A percentile compares a stretch with the other conserved stretches of the same genome.
These are phyloP conservation scores for Acipenser ruthenus DNA, from an alignment of 2,797 vertebrate species.

Conservation along the genomic window DNA sequence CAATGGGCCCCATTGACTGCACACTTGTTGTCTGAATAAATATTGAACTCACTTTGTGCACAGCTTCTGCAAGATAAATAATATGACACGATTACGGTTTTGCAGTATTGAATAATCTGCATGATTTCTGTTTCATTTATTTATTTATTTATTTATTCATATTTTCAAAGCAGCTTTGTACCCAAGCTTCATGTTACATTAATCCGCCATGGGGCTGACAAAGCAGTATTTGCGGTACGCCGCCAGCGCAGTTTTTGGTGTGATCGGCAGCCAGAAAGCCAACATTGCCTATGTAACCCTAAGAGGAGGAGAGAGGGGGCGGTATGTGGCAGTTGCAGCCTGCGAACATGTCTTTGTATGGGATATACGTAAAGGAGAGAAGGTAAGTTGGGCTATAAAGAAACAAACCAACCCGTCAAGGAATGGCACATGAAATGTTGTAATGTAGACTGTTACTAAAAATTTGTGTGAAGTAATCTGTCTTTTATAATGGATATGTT, in stretches of 20 bases:
- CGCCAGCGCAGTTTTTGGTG: slow-evolving; percentile 76
- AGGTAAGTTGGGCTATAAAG: slow-evolving; percentile 56
- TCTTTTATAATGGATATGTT: no score
- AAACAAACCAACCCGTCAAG: no score
- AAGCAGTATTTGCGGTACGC: slow-evolving; percentile 89
- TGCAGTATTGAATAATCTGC: not conserved
- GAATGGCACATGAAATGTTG: no score
- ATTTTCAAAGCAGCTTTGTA: not conserved
- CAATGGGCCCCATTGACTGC: no score
- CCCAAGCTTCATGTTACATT: not conserved
- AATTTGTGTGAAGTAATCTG: no score
- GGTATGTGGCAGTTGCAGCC: slow-evolving; percentile 80
- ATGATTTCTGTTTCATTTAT: not conserved
- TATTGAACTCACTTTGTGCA: no score
- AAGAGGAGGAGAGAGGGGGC: slow-evolving; percentile 77
- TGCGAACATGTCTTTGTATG: slow-evolving; percentile 95
- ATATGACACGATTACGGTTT: not conserved
- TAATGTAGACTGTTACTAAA: no score
- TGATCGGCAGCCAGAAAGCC: slow-evolving; percentile 79
- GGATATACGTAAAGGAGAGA: slow-evolving; percentile 88
- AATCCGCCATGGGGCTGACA: slow-evolving; percentile 79
- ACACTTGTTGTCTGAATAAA: no score
- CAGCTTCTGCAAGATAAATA: no score
- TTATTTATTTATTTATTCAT: not conserved
- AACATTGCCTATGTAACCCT: slow-evolving; percentile 72